A percentile compares a stretch with the other conserved stretches of the same genome.
These are phyloP conservation scores for Eidolon helvum DNA, from an alignment of 2,113 vertebrate species.

Conservation along the genomic window DNA sequence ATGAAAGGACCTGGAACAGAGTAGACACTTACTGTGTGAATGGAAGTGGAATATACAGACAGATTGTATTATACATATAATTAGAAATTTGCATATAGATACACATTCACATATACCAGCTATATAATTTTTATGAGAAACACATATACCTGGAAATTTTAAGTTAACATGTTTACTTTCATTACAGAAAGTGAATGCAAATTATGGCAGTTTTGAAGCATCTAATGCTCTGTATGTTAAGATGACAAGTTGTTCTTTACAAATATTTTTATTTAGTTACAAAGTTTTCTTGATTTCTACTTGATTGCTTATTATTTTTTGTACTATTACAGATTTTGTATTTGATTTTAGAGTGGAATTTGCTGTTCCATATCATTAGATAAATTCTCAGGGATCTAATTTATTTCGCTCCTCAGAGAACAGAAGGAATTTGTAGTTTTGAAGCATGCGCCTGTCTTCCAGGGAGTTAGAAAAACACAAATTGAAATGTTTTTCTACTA, in stretches of 20 bases:
- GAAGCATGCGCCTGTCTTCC: conserved; percentile 39
- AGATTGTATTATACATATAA: not conserved
- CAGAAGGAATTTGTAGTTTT: conserved; percentile 38
- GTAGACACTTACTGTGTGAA: not conserved
- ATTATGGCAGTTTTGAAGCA: conserved; percentile 52
- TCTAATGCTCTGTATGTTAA: conserved; percentile 27
- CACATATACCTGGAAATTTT: conserved; percentile 34
- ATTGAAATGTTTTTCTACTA: not conserved
- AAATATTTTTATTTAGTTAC: conserved; percentile 65
- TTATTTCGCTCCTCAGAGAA: conserved; percentile 65
- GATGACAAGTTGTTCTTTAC: conserved; percentile 60
- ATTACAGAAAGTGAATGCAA: conserved; percentile 53
- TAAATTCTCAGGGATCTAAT: conserved; percentile 71
- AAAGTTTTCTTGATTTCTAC: conserved; percentile 50
- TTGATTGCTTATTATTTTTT: conserved; percentile 75
- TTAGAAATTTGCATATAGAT: not conserved
- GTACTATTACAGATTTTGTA: conserved; percentile 61
- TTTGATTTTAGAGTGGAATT: conserved; percentile 66
- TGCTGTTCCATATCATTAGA: conserved; percentile 65
- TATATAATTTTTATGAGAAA: conserved; percentile 51
- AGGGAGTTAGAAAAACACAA: conserved; percentile 43
- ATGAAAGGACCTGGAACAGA: not conserved
- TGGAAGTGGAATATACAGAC: not conserved
- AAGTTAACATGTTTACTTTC: conserved; percentile 67
- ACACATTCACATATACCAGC: not conserved